Evolutionary conservation across 1,140 invertebrate genomes (phyloP).

Genomic region (Trachymyrmex cornetzi): DNA sequence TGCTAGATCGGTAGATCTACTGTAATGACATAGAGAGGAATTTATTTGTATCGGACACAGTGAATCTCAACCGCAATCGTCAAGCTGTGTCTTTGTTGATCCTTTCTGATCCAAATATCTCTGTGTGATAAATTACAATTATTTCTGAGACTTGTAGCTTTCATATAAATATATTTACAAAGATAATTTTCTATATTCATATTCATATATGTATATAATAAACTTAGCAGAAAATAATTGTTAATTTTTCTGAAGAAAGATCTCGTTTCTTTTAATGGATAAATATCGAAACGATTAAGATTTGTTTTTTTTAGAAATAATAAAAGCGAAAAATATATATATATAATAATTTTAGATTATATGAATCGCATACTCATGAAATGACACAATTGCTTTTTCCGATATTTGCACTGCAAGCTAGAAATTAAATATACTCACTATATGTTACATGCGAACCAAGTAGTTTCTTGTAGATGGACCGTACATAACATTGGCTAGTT

Average conservation of each 20-base stretch:
- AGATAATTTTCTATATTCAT: neutral
- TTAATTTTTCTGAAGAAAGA: neutral
- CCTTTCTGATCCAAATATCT: neutral
- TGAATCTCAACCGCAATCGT: slow-evolving; percentile 51
- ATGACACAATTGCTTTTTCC: neutral
- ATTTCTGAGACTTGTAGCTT: neutral
- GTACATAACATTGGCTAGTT: neutral
- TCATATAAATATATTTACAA: neutral
- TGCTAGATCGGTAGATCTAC: slow-evolving; percentile 63
- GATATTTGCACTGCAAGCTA: neutral
- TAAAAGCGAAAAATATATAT: neutral
- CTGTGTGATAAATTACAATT: neutral
- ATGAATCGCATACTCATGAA: neutral
- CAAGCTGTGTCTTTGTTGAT: neutral
- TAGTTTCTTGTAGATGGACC: too few relatives aligned
- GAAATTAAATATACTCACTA: neutral
- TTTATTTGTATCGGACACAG: slow-evolving; percentile 70
- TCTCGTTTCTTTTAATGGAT: neutral
- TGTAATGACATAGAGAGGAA: slow-evolving; percentile 64
- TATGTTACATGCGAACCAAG: neutral
- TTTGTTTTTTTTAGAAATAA: neutral
- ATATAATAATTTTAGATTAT: neutral
- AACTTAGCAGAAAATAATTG: neutral
- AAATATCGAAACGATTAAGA: neutral
- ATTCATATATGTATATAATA: neutral